phyloP scores from a whole-genome alignment of 2,888 invertebrate species.

The Ramazzottius varieornatus region DNA sequence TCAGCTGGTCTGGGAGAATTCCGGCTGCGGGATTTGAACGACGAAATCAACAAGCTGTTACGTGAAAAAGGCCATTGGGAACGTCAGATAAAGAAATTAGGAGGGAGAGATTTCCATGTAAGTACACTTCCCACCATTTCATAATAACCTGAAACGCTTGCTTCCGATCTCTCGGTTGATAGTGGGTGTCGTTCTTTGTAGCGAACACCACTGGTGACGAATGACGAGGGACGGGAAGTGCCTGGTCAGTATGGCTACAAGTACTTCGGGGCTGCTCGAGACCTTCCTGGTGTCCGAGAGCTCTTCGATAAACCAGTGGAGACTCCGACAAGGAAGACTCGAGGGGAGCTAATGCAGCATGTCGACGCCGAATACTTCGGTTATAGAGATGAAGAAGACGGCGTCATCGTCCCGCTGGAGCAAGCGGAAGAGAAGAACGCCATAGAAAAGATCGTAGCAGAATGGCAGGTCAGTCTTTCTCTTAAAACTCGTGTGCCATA shows the following conservation, averaged over 20 bases:
- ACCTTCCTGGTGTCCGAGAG: conserved; percentile 87
- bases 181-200: neutral
- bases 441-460: conserved; percentile 15
- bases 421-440: conserved; percentile 46
- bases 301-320: conserved; percentile 86
- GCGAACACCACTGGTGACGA: neutral
- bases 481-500: neutral
- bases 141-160: neutral
- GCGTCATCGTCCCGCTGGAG: conserved; percentile 65
- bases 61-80: conserved; percentile 79
- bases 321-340: conserved; percentile 58
- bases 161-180: neutral
- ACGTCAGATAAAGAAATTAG: conserved; percentile 70
- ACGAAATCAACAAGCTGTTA: conserved; percentile 91
- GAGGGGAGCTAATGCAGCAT: conserved; percentile 86
- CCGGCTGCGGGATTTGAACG: conserved; percentile 83
- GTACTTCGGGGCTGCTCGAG: conserved; percentile 85
- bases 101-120: conserved; percentile 51
- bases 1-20: conserved; percentile 91
- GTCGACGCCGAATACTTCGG: conserved; percentile 98
- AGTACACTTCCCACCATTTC: conserved; percentile 5
- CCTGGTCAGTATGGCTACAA: conserved; percentile 9
- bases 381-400: conserved; percentile 93
- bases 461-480: neutral
- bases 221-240: neutral